phyloP scores from a whole-genome alignment of 2,113 vertebrate species.

The Laterallus jamaicensis region DNA sequence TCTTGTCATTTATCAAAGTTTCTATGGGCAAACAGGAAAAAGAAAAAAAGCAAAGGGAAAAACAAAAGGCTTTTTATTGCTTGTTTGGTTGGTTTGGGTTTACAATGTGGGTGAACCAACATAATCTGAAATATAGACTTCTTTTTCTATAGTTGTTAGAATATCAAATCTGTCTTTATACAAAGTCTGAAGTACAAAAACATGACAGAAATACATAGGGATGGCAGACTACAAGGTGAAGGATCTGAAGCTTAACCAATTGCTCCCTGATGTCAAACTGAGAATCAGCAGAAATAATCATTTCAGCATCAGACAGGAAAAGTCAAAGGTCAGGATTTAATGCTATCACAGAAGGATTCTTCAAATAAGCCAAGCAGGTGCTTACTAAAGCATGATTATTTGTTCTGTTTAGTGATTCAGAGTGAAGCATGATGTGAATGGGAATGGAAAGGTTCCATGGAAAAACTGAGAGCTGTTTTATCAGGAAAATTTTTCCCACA shows the following conservation, averaged over 20 bases:
- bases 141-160: background rate
- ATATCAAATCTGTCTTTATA: slow-evolving; percentile 48
- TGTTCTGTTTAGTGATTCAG: slow-evolving; percentile 60
- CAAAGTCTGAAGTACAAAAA: slow-evolving; percentile 43
- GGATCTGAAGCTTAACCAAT: slow-evolving; percentile 63
- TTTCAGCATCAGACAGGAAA: slow-evolving; percentile 67
- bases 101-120: background rate
- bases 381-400: slow-evolving; percentile 68
- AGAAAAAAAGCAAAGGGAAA: fast-evolving
- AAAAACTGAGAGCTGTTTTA: background rate
- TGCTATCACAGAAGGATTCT: slow-evolving; percentile 31
- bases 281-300: slow-evolving; percentile 74
- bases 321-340: slow-evolving; percentile 68
- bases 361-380: slow-evolving; percentile 70
- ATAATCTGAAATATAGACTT: background rate
- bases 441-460: background rate
- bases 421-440: slow-evolving; percentile 8
- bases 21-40: background rate
- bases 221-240: slow-evolving; percentile 51
- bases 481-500: background rate
- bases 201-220: background rate
- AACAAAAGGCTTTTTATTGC: background rate
- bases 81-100: background rate
- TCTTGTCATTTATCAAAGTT: background rate
- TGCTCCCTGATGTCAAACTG: slow-evolving; percentile 70